Base-by-base conservation (phyloP, 2,888 invertebrate genomes). In the Rhingia campestris region DNA sequence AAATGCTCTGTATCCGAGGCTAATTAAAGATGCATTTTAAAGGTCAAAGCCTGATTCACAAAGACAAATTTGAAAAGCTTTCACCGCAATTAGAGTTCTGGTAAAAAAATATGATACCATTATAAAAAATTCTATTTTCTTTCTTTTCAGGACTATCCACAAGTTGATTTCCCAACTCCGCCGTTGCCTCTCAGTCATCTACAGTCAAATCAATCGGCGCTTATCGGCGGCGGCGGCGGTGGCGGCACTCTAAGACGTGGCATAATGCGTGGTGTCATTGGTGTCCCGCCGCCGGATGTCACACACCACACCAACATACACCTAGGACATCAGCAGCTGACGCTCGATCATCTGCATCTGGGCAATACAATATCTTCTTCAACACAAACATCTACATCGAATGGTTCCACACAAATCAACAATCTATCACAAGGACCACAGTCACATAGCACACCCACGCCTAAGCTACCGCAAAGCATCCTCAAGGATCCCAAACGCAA, bases 401-500 rank as follows among this genome's bases (percentile, higher is more conserved):
- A 90, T 61, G 91, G 91, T 33, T 35, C 84, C 6, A 35, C 69
- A 37, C 79, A 74, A 61, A 64, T 74, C 9, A 88, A 86, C 69
- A 87, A 81, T 80, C 85, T 86, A 69, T 87, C 87, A 58, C 87
- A 87, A 66, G 86, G 86, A 35, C 86, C 86, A 59, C 82, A 84
- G 66, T 82, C 86, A 63, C 86, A 80, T 56, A 80, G 82, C 59
- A 87, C 88, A 47, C 88, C 89, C 41, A 87, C 90, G 85, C 88
- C 90, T 14, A 94, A 93, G 88, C 93, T 94, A 82, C 94, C 94
- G 0, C 94, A 94, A 86, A 93, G 94, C 35, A 94, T 94, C 86
- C 91, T 94, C 5, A 94, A 94, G 88, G 94, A 94, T 89, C 93
- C 94, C 3, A 94, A 94, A 72, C 91, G 94, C 41, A 93, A 93